Evolutionary conservation across 1,140 invertebrate genomes (phyloP).

Genomic region (Pseudomyrmex sp.): DNA sequence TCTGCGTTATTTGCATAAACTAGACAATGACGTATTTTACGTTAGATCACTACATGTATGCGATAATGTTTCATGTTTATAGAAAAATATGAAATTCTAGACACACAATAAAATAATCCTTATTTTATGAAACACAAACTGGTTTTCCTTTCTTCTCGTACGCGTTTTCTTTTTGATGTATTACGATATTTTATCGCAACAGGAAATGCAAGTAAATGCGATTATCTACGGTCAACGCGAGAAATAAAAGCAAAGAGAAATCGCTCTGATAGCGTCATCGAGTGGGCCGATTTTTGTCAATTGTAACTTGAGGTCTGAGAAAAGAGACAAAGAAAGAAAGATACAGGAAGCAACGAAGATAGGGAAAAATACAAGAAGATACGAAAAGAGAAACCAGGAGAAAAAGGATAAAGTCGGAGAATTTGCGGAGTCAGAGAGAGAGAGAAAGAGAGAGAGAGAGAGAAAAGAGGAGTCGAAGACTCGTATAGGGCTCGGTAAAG

Average conservation of each 20-base stretch:
- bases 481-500: slow-evolving; percentile 65
- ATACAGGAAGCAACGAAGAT: slow-evolving; percentile 7
- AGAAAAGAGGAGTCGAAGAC: slow-evolving; percentile 43
- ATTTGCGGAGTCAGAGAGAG: slow-evolving; percentile 25
- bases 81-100: no score
- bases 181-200: no score
- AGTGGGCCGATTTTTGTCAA: slow-evolving; percentile 62
- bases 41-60: no score
- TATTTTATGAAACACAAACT: no score
- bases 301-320: slow-evolving; percentile 22
- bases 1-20: neutral
- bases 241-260: slow-evolving; percentile 45
- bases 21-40: neutral
- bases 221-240: slow-evolving; percentile 44
- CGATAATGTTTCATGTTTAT: no score
- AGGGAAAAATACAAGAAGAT: neutral
- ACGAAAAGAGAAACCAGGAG: slow-evolving; percentile 34
- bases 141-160: no score
- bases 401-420: slow-evolving; percentile 48
- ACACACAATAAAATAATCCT: no score
- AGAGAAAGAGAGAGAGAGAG: slow-evolving; percentile 12
- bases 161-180: no score
- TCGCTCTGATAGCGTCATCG: slow-evolving; percentile 50
- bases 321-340: slow-evolving; percentile 17
- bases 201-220: slow-evolving; percentile 50